Conservation (phyloP, 2,113 vertebrate species). For the Corythoichthys haematopterus region DNA sequence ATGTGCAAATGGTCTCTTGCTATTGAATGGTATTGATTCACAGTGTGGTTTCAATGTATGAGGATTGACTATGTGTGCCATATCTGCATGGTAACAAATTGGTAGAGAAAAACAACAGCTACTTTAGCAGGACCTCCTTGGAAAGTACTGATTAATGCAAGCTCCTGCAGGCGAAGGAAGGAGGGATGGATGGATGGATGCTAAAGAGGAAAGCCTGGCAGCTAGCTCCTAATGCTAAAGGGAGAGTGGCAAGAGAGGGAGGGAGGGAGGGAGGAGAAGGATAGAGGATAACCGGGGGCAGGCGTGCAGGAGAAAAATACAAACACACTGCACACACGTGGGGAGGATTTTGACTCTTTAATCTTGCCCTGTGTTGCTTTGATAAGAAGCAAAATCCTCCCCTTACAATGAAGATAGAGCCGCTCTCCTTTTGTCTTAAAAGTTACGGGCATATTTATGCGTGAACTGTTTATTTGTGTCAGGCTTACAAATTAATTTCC, state of each 20-base stretch:
- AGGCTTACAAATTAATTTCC: constrained; percentile 61
- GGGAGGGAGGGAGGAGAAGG: constrained; percentile 38
- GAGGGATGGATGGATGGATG: constrained; percentile 58
- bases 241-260: constrained; percentile 51
- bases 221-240: constrained; percentile 57
- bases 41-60: constrained; percentile 31
- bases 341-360: constrained; percentile 70
- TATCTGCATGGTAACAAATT: constrained; percentile 59
- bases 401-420: constrained; percentile 64
- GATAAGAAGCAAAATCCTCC: constrained; percentile 68
- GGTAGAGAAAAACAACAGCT: constrained; percentile 38
- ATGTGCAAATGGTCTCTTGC: constrained; percentile 40
- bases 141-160: constrained; percentile 58
- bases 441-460: constrained; percentile 66
- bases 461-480: constrained; percentile 66
- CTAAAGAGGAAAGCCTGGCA: constrained; percentile 62
- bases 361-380: constrained; percentile 70
- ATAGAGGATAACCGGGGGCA: constrained; percentile 64
- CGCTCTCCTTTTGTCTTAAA: constrained; percentile 64
- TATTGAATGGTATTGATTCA: constrained; percentile 48
- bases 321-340: constrained; percentile 44
- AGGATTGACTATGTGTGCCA: constrained; percentile 49
- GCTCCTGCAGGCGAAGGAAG: constrained; percentile 57
- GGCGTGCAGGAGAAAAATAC: constrained; percentile 46
- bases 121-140: constrained; percentile 45